Base-by-base conservation (phyloP, 2,888 invertebrate species). In the Pseudoips prasinana region DNA sequence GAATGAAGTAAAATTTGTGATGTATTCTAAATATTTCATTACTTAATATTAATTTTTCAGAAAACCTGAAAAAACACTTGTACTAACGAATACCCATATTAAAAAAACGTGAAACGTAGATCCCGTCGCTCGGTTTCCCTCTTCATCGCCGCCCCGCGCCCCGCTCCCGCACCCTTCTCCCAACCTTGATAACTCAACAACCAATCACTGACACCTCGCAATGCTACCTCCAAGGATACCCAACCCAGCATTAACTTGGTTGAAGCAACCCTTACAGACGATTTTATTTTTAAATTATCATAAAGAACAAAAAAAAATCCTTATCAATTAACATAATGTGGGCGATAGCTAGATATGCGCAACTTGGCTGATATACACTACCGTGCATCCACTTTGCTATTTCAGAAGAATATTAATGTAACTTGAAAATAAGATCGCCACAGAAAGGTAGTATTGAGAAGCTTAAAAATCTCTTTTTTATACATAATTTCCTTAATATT, bases 171-270 rank as follows among this genome's bases (percentile, higher is more conserved):
- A 64, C 59, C 62, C 58, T 64, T 41, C 72, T 51, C 73, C 71
- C 73, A 68, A 73, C 80, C 82, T 81, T 58, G 75, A 80, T 75
- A 84, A 82, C 83, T 85, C 73, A 84, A 82, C 62, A 83, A 78
- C 85, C 80, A 82, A 84, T 84, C 78, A 83, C 62, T 59, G 54
- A 60, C 73, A 73, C 69, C 61, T 54, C n/a, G 54, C 50, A 66
- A 76, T 62, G 67, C 73, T 60, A 66, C 66, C 62, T 59, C 52
- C 37, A 32, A 24, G 40, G 33, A 29, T 32, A 30, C 23, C 25
- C n/a, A n/a, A n/a, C n/a, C n/a, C n/a, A n/a, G n/a, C n/a, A n/a
- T 14, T 14, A 14, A 3, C 14, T 32, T 19, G 10, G 8, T 24
- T 10, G 9, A 32, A 26, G 17, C 20, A 31, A 24, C 4, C 29